Conservation (phyloP, 2,888 invertebrate genomes). For the Pomacea canaliculata region DNA sequence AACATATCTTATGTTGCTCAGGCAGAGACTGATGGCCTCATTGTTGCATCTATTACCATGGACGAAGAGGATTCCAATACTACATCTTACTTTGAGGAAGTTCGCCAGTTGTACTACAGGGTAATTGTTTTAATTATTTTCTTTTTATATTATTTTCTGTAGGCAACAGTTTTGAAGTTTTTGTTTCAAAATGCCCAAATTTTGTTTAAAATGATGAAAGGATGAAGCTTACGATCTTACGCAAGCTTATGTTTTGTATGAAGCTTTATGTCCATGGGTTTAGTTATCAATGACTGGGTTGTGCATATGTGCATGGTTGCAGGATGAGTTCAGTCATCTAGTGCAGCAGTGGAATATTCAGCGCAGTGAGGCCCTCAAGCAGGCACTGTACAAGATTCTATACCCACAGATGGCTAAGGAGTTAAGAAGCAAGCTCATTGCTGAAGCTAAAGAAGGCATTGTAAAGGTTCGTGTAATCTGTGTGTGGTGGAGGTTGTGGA, state of each 20-base stretch:
- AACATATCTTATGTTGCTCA: conserved; percentile 33
- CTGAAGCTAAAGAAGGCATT: conserved; percentile 78
- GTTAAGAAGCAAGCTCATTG: conserved; percentile 81
- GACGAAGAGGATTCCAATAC: conserved; percentile 53
- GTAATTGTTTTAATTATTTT: conserved; percentile 69
- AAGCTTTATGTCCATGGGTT: too few relatives aligned
- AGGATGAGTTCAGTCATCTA: conserved; percentile 87
- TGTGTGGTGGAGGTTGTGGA: too few relatives aligned
- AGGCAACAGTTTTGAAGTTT: too few relatives aligned
- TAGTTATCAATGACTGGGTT: too few relatives aligned
- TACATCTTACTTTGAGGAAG: conserved; percentile 83
- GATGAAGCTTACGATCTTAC: too few relatives aligned
- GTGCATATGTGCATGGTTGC: conserved; percentile 5
- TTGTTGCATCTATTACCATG: conserved; percentile 61
- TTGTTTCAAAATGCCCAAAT: too few relatives aligned
- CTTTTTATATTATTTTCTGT: too few relatives aligned
- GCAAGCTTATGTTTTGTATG: too few relatives aligned
- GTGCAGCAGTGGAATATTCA: conserved; percentile 93
- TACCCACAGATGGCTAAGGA: conserved; percentile 92
- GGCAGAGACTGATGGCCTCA: conserved; percentile 69
- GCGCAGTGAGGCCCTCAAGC: conserved; percentile 87
- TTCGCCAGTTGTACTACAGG: conserved; percentile 86
- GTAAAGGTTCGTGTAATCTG: conserved; percentile 56
- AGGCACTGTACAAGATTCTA: conserved; percentile 88
- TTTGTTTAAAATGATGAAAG: too few relatives aligned